A percentile compares a stretch with the other conserved stretches of the same genome.
Evolutionary conservation across 1,140 invertebrate species (phyloP).

Genomic region (Ceratitis capitata): DNA sequence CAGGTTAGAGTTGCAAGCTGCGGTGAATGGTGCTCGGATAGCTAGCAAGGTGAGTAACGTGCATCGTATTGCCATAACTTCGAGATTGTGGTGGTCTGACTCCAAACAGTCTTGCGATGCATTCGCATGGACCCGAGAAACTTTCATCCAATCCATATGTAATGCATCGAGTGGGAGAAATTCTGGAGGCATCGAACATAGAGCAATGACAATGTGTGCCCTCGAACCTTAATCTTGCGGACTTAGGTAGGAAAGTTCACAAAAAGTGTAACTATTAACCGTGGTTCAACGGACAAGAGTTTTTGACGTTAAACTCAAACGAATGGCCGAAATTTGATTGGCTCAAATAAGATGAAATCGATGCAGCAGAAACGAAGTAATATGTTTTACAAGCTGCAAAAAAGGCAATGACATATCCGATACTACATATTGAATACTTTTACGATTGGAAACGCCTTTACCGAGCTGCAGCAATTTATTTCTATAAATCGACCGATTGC

Average conservation of each 20-base stretch:
- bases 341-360: background rate
- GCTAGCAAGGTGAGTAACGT: background rate
- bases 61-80: background rate
- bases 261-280: too few relatives aligned
- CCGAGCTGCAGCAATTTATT: conserved; percentile 14
- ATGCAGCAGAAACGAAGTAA: background rate
- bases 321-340: background rate
- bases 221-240: conserved; percentile 38
- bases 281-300: background rate
- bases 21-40: conserved; percentile 43
- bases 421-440: background rate
- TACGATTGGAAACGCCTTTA: too few relatives aligned
- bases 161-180: conserved; percentile 45
- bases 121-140: conserved; percentile 46
- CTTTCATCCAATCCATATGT: conserved; percentile 45
- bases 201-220: conserved; percentile 40
- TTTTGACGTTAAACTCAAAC: background rate
- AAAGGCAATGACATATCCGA: background rate
- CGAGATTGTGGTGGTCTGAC: conserved; percentile 46
- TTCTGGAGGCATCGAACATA: conserved; percentile 47
- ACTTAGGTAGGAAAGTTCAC: conserved; percentile 39
- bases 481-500: background rate
- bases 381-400: background rate
- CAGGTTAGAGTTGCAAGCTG: conserved; percentile 63
- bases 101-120: conserved; percentile 50